A percentile compares a stretch with the other conserved stretches of the same genome.
These are phyloP conservation scores for Lysandra coridon DNA, from an alignment of 2,888 invertebrate species.

Conservation along the genomic window DNA sequence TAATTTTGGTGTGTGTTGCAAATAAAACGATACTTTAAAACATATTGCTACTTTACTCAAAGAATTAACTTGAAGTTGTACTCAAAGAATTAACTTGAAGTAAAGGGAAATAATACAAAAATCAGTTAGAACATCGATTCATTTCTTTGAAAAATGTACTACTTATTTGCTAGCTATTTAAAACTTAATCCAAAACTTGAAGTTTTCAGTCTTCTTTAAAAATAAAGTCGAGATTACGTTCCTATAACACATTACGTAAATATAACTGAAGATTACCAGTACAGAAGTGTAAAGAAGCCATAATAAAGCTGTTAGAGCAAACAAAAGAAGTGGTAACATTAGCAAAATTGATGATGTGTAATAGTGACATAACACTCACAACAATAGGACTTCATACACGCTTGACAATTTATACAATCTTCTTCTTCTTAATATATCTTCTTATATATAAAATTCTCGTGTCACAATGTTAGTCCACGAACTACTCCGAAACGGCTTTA, in stretches of 20 bases:
- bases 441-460: too few species aligned
- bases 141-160: too few species aligned
- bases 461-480: too few species aligned
- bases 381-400: constrained; percentile 13
- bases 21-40: not conserved
- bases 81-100: too few species aligned
- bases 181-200: not conserved
- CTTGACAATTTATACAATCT: not conserved
- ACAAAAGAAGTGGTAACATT: not conserved
- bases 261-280: not conserved
- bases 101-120: too few species aligned
- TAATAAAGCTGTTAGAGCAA: not conserved
- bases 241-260: not conserved
- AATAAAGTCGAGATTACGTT: not conserved
- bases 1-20: not conserved
- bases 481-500: too few species aligned
- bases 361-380: not conserved
- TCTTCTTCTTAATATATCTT: too few species aligned
- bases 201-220: not conserved
- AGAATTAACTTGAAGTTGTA: not conserved
- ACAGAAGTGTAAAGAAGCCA: not conserved
- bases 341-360: not conserved
- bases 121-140: too few species aligned
- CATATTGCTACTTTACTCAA: not conserved
- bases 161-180: too few species aligned